Conservation (phyloP, 2,888 invertebrate genomes). For the Ichneumoninae sp. region DNA sequence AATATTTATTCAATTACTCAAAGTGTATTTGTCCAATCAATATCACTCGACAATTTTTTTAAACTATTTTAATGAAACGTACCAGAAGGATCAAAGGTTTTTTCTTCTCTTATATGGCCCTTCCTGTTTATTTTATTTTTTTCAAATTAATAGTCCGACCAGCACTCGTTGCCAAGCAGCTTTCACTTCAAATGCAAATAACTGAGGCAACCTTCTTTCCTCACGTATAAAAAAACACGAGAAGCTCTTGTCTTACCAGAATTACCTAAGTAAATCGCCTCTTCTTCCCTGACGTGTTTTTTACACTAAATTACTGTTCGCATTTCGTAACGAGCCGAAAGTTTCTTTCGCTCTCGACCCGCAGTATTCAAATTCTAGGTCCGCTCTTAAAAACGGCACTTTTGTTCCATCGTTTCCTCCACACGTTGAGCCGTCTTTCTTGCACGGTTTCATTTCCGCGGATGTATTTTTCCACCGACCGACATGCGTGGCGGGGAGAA, state of each 20-base stretch:
- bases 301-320: not conserved
- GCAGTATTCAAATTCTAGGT: too few relatives aligned
- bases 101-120: too few relatives aligned
- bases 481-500: constrained; percentile 39
- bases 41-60: too few relatives aligned
- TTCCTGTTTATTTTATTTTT: too few relatives aligned
- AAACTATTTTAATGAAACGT: too few relatives aligned
- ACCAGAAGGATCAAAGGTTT: too few relatives aligned
- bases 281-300: not conserved
- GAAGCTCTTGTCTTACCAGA: not conserved
- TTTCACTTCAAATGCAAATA: not conserved
- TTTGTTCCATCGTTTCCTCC: too few relatives aligned
- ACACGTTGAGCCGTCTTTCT: not conserved
- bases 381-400: too few relatives aligned
- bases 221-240: not conserved
- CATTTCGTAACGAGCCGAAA: not conserved
- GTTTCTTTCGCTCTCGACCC: too few relatives aligned
- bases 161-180: too few relatives aligned
- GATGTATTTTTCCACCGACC: constrained; percentile 8
- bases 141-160: too few relatives aligned
- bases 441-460: constrained; percentile 9
- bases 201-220: not conserved
- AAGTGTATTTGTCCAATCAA: too few relatives aligned
- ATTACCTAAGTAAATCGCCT: not conserved
- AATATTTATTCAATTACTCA: constrained; percentile 2